These are phyloP conservation scores for Phrynocephalus guinanensis DNA, from an alignment of 2,797 vertebrate genomes.

Conservation along the genomic window DNA sequence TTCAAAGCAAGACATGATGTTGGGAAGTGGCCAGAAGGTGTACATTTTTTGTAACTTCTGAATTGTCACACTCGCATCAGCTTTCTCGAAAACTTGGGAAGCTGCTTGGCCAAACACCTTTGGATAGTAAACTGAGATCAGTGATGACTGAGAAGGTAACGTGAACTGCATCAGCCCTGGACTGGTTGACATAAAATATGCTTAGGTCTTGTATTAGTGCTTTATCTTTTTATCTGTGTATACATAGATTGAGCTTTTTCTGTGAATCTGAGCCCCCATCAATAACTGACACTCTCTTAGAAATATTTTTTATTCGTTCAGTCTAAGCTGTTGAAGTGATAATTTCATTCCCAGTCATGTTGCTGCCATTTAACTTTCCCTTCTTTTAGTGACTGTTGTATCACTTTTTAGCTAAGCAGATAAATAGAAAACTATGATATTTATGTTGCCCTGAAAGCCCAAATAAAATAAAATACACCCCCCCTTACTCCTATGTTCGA, in stretches of 20 bases:
- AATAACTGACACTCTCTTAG: conserved; percentile 28
- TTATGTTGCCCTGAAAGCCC: conserved; percentile 16
- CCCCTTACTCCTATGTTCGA: neutral
- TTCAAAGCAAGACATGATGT: conserved; percentile 36
- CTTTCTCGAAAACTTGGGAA: conserved; percentile 6
- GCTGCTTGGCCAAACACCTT: neutral
- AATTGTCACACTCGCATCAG: conserved; percentile 13
- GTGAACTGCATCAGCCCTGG: neutral
- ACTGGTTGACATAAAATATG: neutral
- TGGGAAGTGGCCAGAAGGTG: conserved; percentile 29
- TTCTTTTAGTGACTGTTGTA: conserved; percentile 6
- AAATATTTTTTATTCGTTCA: conserved; percentile 23
- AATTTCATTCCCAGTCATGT: neutral
- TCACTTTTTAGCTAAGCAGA: neutral
- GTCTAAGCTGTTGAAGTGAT: neutral
- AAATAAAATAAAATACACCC: conserved; percentile 3
- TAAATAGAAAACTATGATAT: neutral
- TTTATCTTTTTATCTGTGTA: neutral
- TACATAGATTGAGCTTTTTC: conserved; percentile 9
- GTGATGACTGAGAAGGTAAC: neutral
- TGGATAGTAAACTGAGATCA: neutral
- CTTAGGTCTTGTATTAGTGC: neutral
- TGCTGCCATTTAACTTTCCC: neutral
- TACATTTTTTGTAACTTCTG: conserved; percentile 18
- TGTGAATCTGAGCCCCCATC: neutral